Evolutionary conservation across 2,113 vertebrate genomes (phyloP), one percentile per base, ranked within the genome.

Genomic region (Lanius collurio): DNA sequence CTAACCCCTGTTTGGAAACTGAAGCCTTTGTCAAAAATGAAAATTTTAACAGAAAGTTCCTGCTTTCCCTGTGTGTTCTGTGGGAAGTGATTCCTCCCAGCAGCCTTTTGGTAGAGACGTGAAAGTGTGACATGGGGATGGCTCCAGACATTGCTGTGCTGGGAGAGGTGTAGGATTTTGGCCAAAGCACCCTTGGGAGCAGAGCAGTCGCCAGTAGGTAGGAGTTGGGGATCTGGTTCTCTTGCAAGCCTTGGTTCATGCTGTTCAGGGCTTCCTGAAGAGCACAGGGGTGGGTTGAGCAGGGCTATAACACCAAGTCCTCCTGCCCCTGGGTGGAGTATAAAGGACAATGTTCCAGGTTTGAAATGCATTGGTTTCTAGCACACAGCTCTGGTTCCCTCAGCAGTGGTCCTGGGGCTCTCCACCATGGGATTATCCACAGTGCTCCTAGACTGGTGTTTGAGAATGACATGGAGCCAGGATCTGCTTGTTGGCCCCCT

Each of bases 361-460:
- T 53, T 53, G 23, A 10, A 39, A 9, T 28, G 3, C 23, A 6
- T 1, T 16, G 17, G 6, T 4, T 4, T 21, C 53, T 42, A 5
- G 15, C n/a, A 31, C 17, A 56, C 53, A 89, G 30, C 52, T 55
- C 13, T 44, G 47, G 27, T 47, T 80, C 7, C 15, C 6, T 64
- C 46, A 62, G 60, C 21, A 18, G 18, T 50, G 13, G 4, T 55
- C 20, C 21, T 71, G 65, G 13, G 15, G 7, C 6, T 49, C 3
- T 52, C 9, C 10, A 23, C 27, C 2, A 3, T 31, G n/a, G 33
- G 15, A 17, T 73, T 33, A 27, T 68, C 35, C 20, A 7, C 19
- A 12, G 47, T 57, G 31, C 31, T 42, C 24, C 15, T 5, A 39
- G 52, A 19, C 3, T 23, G 20, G 9, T 50, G 28, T 39, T 46